Evolutionary conservation across 2,888 invertebrate genomes (phyloP), one percentile per base, ranked within the genome.

Genomic region (Teleogryllus oceanicus): DNA sequence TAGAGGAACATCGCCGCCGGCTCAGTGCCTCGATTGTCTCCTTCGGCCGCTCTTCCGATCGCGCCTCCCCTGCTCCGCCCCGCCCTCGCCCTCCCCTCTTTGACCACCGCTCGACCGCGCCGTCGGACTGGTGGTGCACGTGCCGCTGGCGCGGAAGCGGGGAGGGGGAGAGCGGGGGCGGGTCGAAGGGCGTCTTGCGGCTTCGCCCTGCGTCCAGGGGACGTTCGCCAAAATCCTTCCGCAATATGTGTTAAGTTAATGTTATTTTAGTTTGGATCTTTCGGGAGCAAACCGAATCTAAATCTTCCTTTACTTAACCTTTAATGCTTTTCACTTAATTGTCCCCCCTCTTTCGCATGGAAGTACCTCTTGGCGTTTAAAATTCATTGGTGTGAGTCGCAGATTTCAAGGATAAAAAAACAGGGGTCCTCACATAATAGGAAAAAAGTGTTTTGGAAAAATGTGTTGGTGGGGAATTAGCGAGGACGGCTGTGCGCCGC

Each of bases 221-320:
- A n/a, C 62, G 13, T n/a, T 62, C 62, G 62, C 62, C 62, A 62
- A 62, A 37, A 62, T 62, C 62, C 62, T 62, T 62, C n/a, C 62
- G 62, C 62, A 62, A 62, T 62, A 62, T 62, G 62, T n/a, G 62
- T 62, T 62, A 13, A 62, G 16, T 62, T 62, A 13, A 13, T 62
- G 62, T 62, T 62, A 62, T 62, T 62, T 62, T 62, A 62, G 62
- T 62, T 62, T 62, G n/a, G 62, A 62, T 62, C 62, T 62, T 62
- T 13, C 62, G 62, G 62, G 62, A n/a, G n/a, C 62, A 13, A n/a
- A n/a, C 62, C 16, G 16, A 13, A 5, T 62, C 62, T 13, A 62
- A 62, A 62, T 62, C 62, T 62, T 62, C 62, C 62, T 62, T 62
- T 62, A 62, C 62, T 62, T 62, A 62, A 62, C 62, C 62, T 62